phyloP scores from a whole-genome alignment of 2,113 vertebrate genomes.

The Corythaeola cristata region DNA sequence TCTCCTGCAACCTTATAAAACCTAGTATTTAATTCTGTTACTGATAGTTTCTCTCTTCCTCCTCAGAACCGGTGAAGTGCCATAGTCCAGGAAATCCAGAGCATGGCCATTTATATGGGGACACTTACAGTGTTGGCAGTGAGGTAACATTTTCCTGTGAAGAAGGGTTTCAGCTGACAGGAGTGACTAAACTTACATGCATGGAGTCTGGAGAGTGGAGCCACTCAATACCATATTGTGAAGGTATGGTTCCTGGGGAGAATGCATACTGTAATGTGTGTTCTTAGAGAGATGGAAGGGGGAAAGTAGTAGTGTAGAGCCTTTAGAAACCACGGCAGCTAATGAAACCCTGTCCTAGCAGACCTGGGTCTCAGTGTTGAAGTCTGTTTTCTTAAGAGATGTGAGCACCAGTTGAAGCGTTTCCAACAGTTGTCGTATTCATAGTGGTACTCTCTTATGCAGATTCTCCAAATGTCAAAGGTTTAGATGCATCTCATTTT shows the following conservation, averaged over 20 bases:
- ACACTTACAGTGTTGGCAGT: slow-evolving; percentile 81
- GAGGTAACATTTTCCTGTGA: slow-evolving; percentile 84
- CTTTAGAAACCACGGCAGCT: background rate
- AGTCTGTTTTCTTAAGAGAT: background rate
- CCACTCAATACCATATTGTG: slow-evolving; percentile 78
- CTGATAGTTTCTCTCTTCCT: slow-evolving; percentile 36
- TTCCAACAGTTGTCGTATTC: background rate
- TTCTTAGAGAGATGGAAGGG: background rate
- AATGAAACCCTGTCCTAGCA: background rate
- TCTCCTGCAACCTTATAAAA: background rate
- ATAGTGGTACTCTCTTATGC: background rate
- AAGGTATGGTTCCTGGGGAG: slow-evolving; percentile 76
- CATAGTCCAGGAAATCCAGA: slow-evolving; percentile 81
- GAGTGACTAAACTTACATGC: slow-evolving; percentile 77
- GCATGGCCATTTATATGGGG: slow-evolving; percentile 81
- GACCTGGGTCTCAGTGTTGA: background rate
- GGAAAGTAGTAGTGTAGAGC: background rate
- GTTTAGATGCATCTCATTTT: background rate
- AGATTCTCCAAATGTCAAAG: background rate
- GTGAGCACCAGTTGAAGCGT: background rate
- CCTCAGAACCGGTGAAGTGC: slow-evolving; percentile 89
- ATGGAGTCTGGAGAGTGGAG: slow-evolving; percentile 85
- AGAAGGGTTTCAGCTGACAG: slow-evolving; percentile 82
- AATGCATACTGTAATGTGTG: background rate
- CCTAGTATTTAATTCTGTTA: background rate